Conservation (phyloP, 2,888 invertebrate species). For the Nephrotoma appendiculata region DNA sequence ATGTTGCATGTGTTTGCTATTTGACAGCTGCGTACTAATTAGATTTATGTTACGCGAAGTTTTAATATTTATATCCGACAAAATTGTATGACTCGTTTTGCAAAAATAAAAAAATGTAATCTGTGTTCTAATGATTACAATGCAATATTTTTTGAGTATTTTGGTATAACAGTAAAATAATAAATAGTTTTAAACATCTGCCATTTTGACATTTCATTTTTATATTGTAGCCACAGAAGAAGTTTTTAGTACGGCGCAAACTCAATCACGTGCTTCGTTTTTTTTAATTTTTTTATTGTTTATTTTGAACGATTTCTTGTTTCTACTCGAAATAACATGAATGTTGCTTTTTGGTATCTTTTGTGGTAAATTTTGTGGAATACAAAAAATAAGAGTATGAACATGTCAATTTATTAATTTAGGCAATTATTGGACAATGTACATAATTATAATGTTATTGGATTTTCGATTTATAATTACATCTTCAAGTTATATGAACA, state of each 20-base stretch:
- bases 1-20: background rate
- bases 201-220: background rate
- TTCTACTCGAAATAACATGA: background rate
- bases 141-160: background rate
- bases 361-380: background rate
- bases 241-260: background rate
- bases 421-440: background rate
- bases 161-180: background rate
- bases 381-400: background rate
- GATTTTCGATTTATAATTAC: background rate
- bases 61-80: background rate
- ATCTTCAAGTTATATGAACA: background rate
- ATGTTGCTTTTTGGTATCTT: background rate
- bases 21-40: background rate
- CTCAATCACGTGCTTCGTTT: background rate
- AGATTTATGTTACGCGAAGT: background rate
- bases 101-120: background rate
- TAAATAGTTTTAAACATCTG: background rate
- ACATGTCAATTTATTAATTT: background rate
- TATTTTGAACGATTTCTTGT: background rate
- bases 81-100: background rate
- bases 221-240: background rate
- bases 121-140: background rate
- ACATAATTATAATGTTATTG: background rate
- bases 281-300: background rate